Percentiles rank a stretch among this genome's conserved stretches.
phyloP scores from a whole-genome alignment of 2,113 vertebrate species.

The Carlito syrichta region DNA sequence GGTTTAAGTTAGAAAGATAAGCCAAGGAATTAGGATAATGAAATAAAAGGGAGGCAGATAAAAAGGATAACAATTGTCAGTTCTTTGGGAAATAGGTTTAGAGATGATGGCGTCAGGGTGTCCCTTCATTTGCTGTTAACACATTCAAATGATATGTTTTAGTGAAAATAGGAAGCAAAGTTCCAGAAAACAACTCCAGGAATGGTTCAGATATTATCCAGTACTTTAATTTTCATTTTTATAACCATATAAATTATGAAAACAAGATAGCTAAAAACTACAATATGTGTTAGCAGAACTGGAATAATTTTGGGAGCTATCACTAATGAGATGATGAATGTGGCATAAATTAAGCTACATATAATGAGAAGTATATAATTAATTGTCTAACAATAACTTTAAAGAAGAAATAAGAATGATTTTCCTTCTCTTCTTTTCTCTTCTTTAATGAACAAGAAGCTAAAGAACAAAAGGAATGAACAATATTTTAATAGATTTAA shows the following conservation, averaged over 20 bases:
- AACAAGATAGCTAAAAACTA: not conserved
- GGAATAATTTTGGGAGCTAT: not conserved
- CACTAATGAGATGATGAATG: not conserved
- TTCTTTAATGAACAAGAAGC: not conserved
- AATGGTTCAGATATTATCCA: not conserved
- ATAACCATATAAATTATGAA: not conserved
- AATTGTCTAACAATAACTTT: not conserved
- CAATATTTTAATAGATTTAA: not conserved
- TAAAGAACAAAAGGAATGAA: not conserved
- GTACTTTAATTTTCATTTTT: not conserved
- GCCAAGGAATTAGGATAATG: not conserved
- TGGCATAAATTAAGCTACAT: not conserved
- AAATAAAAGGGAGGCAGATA: not conserved
- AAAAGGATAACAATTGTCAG: not conserved
- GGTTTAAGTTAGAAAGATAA: not conserved
- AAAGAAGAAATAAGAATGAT: not conserved
- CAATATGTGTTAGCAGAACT: not conserved
- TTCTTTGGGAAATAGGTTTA: not conserved
- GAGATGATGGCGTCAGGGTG: not conserved
- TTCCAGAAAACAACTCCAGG: not conserved
- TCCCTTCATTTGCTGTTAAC: not conserved
- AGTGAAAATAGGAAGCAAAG: not conserved
- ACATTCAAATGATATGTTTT: not conserved
- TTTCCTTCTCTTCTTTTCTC: not conserved
- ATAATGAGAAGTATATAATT: not conserved